Conservation (phyloP, 1,140 invertebrate species). For the Pseudachorutes palmiensis region DNA sequence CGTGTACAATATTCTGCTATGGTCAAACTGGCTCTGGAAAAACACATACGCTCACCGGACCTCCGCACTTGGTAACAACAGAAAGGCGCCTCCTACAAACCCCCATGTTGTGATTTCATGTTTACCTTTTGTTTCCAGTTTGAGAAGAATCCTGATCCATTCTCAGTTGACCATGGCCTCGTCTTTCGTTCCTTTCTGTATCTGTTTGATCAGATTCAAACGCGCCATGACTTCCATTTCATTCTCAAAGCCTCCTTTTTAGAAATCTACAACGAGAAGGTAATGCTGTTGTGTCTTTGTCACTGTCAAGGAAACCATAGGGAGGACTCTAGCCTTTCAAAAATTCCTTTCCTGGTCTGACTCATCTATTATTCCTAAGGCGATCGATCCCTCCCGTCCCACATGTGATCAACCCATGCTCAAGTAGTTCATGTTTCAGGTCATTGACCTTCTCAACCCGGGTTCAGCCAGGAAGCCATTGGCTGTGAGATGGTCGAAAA, state of each 20-base stretch:
- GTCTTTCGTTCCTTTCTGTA: slow-evolving; percentile 83
- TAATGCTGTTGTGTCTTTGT: too few relatives aligned
- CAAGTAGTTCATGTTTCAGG: slow-evolving; percentile 48
- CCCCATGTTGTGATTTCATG: too few relatives aligned
- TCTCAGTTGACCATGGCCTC: slow-evolving; percentile 66
- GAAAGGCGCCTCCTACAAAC: too few relatives aligned
- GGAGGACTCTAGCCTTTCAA: too few relatives aligned
- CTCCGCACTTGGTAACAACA: slow-evolving; percentile 71
- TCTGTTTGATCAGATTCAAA: slow-evolving; percentile 71
- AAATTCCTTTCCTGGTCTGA: not conserved
- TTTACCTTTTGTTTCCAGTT: slow-evolving; percentile 53
- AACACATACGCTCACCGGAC: slow-evolving; percentile 88
- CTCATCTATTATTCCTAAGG: not conserved
- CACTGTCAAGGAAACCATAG: too few relatives aligned
- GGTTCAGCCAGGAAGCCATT: slow-evolving; percentile 69
- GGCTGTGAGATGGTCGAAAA: slow-evolving; percentile 85
- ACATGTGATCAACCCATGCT: not conserved
- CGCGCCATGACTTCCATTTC: slow-evolving; percentile 66
- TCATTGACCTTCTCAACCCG: slow-evolving; percentile 87
- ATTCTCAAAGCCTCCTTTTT: slow-evolving; percentile 86
- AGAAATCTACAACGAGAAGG: slow-evolving; percentile 94
- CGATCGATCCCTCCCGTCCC: not conserved
- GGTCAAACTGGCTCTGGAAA: slow-evolving; percentile 96
- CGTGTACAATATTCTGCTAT: slow-evolving; percentile 89
- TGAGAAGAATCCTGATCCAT: slow-evolving; percentile 52